Conservation (phyloP, 1,140 invertebrate genomes). For the Stegodyphus dumicola region DNA sequence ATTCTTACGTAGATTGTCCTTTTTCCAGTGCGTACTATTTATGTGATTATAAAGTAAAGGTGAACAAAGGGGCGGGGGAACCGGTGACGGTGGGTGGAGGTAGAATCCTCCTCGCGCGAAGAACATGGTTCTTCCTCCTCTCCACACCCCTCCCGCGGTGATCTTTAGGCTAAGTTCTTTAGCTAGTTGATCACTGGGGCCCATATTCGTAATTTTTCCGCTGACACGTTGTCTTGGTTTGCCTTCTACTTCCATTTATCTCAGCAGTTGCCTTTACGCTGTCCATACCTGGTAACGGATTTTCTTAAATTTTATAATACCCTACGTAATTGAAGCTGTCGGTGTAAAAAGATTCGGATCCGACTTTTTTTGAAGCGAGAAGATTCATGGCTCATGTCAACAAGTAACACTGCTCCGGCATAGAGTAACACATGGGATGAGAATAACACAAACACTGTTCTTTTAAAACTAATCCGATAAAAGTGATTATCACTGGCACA, state of each 20-base stretch:
- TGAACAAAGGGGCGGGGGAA: slow-evolving; percentile 1
- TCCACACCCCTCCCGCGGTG: slow-evolving; percentile 6
- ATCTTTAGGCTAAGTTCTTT: neutral
- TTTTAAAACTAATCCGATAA: too few relatives aligned
- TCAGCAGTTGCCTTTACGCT: neutral
- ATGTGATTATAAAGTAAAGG: slow-evolving; percentile 10
- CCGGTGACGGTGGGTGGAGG: slow-evolving; percentile 35
- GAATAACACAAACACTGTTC: too few relatives aligned
- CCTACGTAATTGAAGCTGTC: neutral
- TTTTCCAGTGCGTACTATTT: slow-evolving; percentile 28
- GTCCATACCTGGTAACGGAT: slow-evolving; percentile 12
- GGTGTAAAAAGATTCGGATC: too few relatives aligned
- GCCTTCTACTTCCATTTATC: slow-evolving; percentile 16
- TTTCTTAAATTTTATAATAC: neutral
- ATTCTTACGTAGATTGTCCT: slow-evolving; percentile 44
- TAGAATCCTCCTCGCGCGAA: slow-evolving; percentile 49
- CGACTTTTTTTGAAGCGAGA: too few relatives aligned
- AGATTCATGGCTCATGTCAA: too few relatives aligned
- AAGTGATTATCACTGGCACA: too few relatives aligned
- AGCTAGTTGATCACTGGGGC: neutral
- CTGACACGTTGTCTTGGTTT: neutral
- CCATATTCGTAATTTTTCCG: neutral
- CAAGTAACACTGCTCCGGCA: too few relatives aligned
- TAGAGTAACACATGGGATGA: too few relatives aligned
- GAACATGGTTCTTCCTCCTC: slow-evolving; percentile 42